Percentiles rank a stretch among this genome's conserved stretches.
Conservation (phyloP, 2,888 invertebrate genomes). For the Pycnomerus fuliginosus region DNA sequence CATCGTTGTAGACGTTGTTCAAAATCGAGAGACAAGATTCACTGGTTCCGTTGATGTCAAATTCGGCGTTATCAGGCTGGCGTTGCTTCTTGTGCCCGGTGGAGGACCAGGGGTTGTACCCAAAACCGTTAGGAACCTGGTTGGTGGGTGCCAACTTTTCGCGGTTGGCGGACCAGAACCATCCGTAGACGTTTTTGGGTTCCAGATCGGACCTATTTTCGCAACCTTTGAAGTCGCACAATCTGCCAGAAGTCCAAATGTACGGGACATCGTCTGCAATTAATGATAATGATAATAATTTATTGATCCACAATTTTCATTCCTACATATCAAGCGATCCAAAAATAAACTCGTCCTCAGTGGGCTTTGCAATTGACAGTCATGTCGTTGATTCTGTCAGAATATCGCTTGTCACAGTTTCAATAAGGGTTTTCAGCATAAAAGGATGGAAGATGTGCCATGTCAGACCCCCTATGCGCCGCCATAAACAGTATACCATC, state of each 20-base stretch:
- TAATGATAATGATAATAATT: too few species aligned
- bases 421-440: too few species aligned
- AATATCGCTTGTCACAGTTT: too few species aligned
- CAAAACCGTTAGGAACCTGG: constrained; percentile 69
- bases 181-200: constrained; percentile 81
- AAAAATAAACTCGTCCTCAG: too few species aligned
- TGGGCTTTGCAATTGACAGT: too few species aligned
- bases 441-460: too few species aligned
- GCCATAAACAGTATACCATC: too few species aligned
- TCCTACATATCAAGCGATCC: too few species aligned
- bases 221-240: constrained; percentile 92
- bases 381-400: too few species aligned
- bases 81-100: constrained; percentile 87
- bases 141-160: constrained; percentile 84
- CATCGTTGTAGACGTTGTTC: constrained; percentile 92
- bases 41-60: constrained; percentile 82
- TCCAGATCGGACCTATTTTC: constrained; percentile 82
- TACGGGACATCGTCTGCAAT: constrained; percentile 79
- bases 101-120: constrained; percentile 87
- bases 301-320: too few species aligned
- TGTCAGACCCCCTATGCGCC: too few species aligned
- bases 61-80: constrained; percentile 90
- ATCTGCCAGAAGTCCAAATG: constrained; percentile 90
- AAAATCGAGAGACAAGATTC: constrained; percentile 86
- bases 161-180: constrained; percentile 92